Base-by-base conservation (phyloP, 2,797 vertebrate genomes). In the Mallotus villosus region DNA sequence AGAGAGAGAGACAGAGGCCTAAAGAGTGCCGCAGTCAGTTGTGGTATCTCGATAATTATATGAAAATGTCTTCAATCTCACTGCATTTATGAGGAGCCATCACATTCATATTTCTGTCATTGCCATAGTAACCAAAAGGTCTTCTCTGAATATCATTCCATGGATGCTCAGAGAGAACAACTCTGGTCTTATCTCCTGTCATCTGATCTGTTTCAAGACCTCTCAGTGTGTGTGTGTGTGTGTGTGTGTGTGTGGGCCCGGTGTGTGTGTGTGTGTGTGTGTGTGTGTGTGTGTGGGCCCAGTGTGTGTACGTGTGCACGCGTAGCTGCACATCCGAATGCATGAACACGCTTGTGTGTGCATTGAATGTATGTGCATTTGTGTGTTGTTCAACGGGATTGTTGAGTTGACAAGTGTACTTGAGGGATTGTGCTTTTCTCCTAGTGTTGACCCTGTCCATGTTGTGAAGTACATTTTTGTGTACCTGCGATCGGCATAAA, bases 41-140 rank as follows among this genome's bases (percentile, higher is more conserved):
- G 9, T 51, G 49, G 17, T 80, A 79, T 79, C 73, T 70, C 75
- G 64, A 70, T 81, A 87, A 91, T 89, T 84, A 81, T 76, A 83
- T 74, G 70, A 81, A 85, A 76, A 87, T 86, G 71, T 86, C 76
- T 77, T 85, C 79, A 81, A 74, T 80, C 74, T 72, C 77, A 70
- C 74, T 74, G 74, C 79, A 75, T 85, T 90, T 71, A 84, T 68
- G 63, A 79, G 75, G 71, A 89, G 76, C 77, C 74, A 78, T 84
- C 85, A 79, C 74, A 76, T 85, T 87, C 78, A 74, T 76, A 80
- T 87, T 57, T 63, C 77, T 29, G 69, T 80, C 79, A 92, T 92
- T 83, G 82, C 88, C 90, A 92, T 91, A 90, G 91, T 86, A 91
- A 92, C 89, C 73, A 37, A 85, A 86, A 85, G 79, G 87, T 90